These are phyloP conservation scores for Garra rufa DNA, from an alignment of 2,113 vertebrate genomes.

Conservation along the genomic window DNA sequence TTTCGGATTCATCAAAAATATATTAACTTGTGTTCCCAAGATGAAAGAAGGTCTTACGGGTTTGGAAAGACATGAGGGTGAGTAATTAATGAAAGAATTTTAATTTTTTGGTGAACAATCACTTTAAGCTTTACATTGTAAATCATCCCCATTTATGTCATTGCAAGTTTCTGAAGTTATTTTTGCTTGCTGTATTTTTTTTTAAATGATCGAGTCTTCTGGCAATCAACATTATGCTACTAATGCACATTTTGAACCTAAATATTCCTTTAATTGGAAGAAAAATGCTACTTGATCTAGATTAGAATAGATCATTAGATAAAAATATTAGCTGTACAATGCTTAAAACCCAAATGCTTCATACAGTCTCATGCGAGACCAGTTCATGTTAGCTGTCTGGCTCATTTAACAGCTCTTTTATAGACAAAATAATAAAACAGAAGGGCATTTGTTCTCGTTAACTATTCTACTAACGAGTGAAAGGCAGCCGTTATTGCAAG, in stretches of 20 bases:
- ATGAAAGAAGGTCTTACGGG: too few species aligned
- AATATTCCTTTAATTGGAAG: background rate
- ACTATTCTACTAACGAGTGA: slow-evolving; percentile 35
- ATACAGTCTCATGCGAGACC: background rate
- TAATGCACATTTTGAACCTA: background rate
- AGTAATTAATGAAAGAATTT: too few species aligned
- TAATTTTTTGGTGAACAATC: too few species aligned
- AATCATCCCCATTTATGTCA: background rate
- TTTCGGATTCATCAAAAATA: too few species aligned
- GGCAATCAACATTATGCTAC: background rate
- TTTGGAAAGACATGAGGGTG: too few species aligned
- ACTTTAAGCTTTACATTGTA: background rate
- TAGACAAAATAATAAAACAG: slow-evolving; percentile 6
- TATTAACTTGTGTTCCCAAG: too few species aligned
- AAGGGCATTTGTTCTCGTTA: slow-evolving; percentile 31
- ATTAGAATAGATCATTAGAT: background rate
- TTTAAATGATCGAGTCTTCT: background rate
- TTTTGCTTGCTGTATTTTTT: background rate
- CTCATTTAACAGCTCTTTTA: slow-evolving; percentile 34
- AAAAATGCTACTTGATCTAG: background rate
- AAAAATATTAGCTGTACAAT: background rate
- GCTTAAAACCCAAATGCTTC: background rate
- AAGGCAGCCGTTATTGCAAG: slow-evolving; percentile 8
- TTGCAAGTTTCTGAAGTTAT: background rate
- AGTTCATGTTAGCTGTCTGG: slow-evolving; percentile 51